Percentiles rank a stretch among this genome's conserved stretches.
Evolutionary conservation across 1,140 invertebrate genomes (phyloP).

Genomic region (Drosophila pruinosa): DNA sequence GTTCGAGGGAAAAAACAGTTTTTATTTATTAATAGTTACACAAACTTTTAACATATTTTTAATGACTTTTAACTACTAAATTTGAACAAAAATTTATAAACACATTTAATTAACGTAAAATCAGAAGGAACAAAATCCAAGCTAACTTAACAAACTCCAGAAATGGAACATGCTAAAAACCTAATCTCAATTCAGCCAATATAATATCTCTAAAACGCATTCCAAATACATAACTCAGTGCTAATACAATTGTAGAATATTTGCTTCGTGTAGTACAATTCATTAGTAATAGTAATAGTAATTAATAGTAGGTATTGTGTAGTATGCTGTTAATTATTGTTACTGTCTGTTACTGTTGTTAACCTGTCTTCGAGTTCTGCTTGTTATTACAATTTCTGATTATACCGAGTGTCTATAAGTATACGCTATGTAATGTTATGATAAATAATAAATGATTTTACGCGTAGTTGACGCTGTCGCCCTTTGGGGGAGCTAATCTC

Average conservation of each 20-base stretch:
- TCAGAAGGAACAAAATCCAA: slow-evolving; percentile 35
- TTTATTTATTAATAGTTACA: slow-evolving; percentile 33
- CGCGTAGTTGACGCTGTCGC: slow-evolving; percentile 9
- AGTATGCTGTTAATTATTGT: slow-evolving; percentile 70
- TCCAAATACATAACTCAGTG: slow-evolving; percentile 61
- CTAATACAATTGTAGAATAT: slow-evolving; percentile 55
- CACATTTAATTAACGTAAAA: slow-evolving; percentile 20
- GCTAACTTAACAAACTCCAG: slow-evolving; percentile 43
- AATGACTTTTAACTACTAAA: slow-evolving; percentile 32
- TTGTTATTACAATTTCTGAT: slow-evolving; percentile 60
- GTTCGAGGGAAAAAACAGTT: slow-evolving; percentile 30
- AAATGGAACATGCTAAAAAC: slow-evolving; percentile 29
- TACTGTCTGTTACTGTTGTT: slow-evolving; percentile 72
- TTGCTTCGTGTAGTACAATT: slow-evolving; percentile 50
- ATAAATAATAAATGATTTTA: slow-evolving; percentile 65
- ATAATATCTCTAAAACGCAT: slow-evolving; percentile 42
- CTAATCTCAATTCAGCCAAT: slow-evolving; percentile 56
- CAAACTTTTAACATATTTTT: slow-evolving; percentile 54
- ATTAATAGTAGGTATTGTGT: slow-evolving; percentile 45
- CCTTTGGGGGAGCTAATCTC: slow-evolving; percentile 19
- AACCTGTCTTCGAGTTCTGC: slow-evolving; percentile 57
- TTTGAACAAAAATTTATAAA: slow-evolving; percentile 32
- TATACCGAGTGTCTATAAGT: slow-evolving; percentile 65
- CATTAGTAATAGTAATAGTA: slow-evolving; percentile 52
- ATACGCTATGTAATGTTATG: slow-evolving; percentile 48